Base-by-base conservation (phyloP, 2,797 vertebrate genomes). In the Antennarius maculatus region DNA sequence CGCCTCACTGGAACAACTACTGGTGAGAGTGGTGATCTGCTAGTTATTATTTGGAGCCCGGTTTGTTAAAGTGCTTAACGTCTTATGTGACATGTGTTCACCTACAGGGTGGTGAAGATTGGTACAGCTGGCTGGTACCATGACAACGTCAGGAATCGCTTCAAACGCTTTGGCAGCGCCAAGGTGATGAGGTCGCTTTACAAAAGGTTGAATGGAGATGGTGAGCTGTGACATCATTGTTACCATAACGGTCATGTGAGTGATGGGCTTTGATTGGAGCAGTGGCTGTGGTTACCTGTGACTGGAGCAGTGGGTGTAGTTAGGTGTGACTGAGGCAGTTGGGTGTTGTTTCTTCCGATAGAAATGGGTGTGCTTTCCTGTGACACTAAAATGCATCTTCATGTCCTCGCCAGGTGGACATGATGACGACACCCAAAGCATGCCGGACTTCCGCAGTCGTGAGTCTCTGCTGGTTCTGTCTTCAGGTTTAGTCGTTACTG, bases 71-170 rank as follows among this genome's bases (percentile, higher is more conserved):
- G 37, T 10, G 7, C 2, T 34, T 34, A 34, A 34, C 31, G 1
- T 34, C 8, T 5, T 28, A 4, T 41, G 11, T 43, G 7, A 6
- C 28, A 47, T 60, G 31, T 66, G 41, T 48, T 4, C 5, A 8
- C 50, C 28, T 43, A 12, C 90, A 99, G 97, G 81, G 92, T 96
- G 0, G 83, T 97, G 88, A 96, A 95, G 92, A 93, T 95, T 0
- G 95, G 97, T 7, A 97, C 95, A 0, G 78, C 95, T 55, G 96
- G 96, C 6, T 99, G 97, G 97, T 99, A 95, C 91, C 94, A 99
- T 0, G 91, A 96, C 43, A 96, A 95, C 0, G 85, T 99, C 43
- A 89, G 91, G 0, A 93, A 96, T 76, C 96, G 96, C 15, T 99
- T 99, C 87, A 97, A 96, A 74, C 91, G 92, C 3, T 98, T 97